phyloP scores from a whole-genome alignment of 2,888 invertebrate species.

The Anorthoa munda region DNA sequence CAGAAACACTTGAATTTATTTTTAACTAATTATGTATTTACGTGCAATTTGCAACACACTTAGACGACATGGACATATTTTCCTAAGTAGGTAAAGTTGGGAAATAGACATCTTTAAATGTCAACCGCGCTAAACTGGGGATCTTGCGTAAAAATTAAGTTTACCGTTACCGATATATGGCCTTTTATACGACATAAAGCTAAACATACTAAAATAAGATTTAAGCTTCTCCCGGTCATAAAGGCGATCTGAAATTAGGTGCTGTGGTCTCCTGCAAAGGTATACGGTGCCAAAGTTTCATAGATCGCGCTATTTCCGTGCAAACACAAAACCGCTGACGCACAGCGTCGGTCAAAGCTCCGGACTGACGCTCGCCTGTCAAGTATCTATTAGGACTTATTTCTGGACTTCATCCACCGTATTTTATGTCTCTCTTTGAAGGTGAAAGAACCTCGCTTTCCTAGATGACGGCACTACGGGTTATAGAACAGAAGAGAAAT shows the following conservation, averaged over 20 bases:
- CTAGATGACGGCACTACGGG: slow-evolving; percentile 22
- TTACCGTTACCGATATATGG: slow-evolving; percentile 19
- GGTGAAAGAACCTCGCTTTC: slow-evolving; percentile 64
- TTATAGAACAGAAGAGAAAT: slow-evolving; percentile 9
- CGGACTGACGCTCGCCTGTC: slow-evolving; percentile 70
- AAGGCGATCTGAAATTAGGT: slow-evolving; percentile 71
- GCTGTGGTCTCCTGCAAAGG: slow-evolving; percentile 82
- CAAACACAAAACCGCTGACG: slow-evolving; percentile 70
- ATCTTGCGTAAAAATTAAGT: slow-evolving; percentile 31
- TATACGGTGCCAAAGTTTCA: slow-evolving; percentile 83
- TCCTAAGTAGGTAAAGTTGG: slow-evolving; percentile 45
- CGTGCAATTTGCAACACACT: slow-evolving; percentile 49
- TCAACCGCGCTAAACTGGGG: slow-evolving; percentile 27
- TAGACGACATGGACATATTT: slow-evolving; percentile 47
- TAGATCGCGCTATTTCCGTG: slow-evolving; percentile 82
- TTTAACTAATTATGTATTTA: slow-evolving; percentile 43
- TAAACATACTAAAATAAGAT: slow-evolving; percentile 57
- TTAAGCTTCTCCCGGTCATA: slow-evolving; percentile 68
- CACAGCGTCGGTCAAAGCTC: slow-evolving; percentile 78
- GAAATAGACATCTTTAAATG: slow-evolving; percentile 43
- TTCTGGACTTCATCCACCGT: slow-evolving; percentile 65
- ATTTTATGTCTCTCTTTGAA: slow-evolving; percentile 58
- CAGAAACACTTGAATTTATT: slow-evolving; percentile 31
- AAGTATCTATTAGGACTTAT: slow-evolving; percentile 67
- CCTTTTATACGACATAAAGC: slow-evolving; percentile 9